Percentiles rank a stretch among this genome's conserved stretches.
phyloP scores from a whole-genome alignment of 92 coral and sea anemone genomes.

The Pocillopora meandrina region DNA sequence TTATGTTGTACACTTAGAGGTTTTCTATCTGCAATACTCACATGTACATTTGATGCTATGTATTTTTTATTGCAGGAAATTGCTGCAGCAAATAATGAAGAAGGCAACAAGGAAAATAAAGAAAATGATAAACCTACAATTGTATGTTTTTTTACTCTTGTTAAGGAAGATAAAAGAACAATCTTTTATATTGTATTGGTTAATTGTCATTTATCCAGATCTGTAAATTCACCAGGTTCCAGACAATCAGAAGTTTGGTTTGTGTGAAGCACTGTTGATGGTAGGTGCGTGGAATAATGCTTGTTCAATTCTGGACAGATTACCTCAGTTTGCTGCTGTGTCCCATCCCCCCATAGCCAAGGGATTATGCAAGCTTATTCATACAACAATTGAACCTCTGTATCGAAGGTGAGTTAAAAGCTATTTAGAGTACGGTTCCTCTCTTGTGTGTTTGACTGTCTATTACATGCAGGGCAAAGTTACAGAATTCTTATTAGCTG shows the following conservation, averaged over 20 bases:
- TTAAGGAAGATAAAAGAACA: neutral
- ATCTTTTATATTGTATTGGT: neutral
- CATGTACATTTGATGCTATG: neutral
- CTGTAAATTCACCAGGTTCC: conserved; percentile 49
- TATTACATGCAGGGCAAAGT: too few relatives aligned
- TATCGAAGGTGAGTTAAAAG: conserved; percentile 78
- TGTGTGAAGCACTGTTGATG: conserved; percentile 89
- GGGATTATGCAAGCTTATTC: conserved; percentile 92
- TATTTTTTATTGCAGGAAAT: conserved; percentile 32
- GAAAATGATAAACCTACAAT: conserved; percentile 70
- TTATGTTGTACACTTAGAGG: too few relatives aligned
- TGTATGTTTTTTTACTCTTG: conserved; percentile 31
- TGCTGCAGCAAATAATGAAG: conserved; percentile 77
- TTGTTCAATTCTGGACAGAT: conserved; percentile 74
- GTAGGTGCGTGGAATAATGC: conserved; percentile 96
- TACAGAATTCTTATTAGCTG: too few relatives aligned
- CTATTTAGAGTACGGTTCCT: too few relatives aligned
- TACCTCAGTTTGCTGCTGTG: conserved; percentile 87
- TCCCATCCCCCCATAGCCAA: conserved; percentile 77
- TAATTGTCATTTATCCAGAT: neutral
- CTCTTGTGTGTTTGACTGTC: too few relatives aligned
- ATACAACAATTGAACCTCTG: conserved; percentile 92
- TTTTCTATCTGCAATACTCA: too few relatives aligned
- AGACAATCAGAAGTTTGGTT: conserved; percentile 93
- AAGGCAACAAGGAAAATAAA: conserved; percentile 76